These are phyloP conservation scores for Salmo trutta DNA, from an alignment of 2,797 vertebrate genomes.

Conservation along the genomic window DNA sequence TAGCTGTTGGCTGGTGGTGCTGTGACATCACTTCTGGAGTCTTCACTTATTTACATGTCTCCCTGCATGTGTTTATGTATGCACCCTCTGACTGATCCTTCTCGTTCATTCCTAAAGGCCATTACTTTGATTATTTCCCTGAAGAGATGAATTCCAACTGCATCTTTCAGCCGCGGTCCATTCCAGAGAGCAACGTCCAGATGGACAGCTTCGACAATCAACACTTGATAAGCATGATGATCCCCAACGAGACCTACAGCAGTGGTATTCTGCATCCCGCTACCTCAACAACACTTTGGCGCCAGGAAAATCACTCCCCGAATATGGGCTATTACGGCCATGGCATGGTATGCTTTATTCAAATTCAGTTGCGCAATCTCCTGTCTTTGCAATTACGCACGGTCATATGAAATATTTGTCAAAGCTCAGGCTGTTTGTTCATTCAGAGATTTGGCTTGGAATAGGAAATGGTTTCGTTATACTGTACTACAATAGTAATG, in stretches of 20 bases:
- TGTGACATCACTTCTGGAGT: constrained; percentile 71
- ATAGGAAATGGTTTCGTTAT: neutral
- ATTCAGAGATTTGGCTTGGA: neutral
- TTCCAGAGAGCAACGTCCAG: constrained; percentile 72
- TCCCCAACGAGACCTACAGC: constrained; percentile 64
- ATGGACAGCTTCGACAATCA: constrained; percentile 75
- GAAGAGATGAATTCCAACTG: constrained; percentile 45
- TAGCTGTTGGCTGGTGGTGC: constrained; percentile 65
- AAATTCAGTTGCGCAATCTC: neutral
- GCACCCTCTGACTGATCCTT: neutral
- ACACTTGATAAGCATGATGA: constrained; percentile 74
- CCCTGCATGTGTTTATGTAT: constrained; percentile 39
- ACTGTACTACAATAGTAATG: neutral
- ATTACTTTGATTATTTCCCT: constrained; percentile 66
- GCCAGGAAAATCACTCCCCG: constrained; percentile 73
- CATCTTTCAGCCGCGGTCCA: constrained; percentile 67
- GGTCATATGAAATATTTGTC: neutral
- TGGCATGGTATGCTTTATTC: constrained; percentile 67
- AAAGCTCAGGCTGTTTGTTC: neutral
- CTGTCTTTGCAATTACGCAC: neutral
- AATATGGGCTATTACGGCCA: constrained; percentile 77
- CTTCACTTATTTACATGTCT: constrained; percentile 69
- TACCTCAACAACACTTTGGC: constrained; percentile 63
- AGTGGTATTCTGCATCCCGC: constrained; percentile 41
- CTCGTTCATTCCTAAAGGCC: constrained; percentile 64